Conservation (phyloP, 2,888 invertebrate genomes). For the Epistrophella euchroma region DNA sequence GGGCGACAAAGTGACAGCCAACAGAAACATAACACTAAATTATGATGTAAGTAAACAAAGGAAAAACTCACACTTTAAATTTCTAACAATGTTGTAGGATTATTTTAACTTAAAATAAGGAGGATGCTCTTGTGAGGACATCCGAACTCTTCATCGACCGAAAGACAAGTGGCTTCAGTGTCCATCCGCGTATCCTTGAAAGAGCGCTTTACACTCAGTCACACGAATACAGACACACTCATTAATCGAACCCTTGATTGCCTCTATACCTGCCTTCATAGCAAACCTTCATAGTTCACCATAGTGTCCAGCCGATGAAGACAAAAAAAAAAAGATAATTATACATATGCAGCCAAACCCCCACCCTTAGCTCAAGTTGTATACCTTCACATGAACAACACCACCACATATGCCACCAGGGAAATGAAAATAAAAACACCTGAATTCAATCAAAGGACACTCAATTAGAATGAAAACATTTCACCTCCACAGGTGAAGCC, state of each 20-base stretch:
- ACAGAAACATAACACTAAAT: conserved; percentile 27
- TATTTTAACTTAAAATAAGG: conserved; percentile 8
- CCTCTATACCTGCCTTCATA: conserved; percentile 42
- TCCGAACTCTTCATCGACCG: conserved; percentile 77
- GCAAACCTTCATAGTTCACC: conserved; percentile 60
- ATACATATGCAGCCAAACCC: conserved; percentile 56
- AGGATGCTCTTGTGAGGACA: conserved; percentile 70
- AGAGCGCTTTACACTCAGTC: conserved; percentile 49
- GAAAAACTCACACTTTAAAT: conserved; percentile 54
- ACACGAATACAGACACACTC: conserved; percentile 36
- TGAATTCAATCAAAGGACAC: conserved; percentile 78
- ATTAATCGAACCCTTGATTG: conserved; percentile 62
- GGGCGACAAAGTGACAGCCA: conserved; percentile 33
- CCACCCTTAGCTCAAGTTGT: conserved; percentile 50
- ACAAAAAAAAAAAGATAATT: conserved; percentile 62
- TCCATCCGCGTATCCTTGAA: conserved; percentile 66
- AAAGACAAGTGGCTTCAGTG: conserved; percentile 77
- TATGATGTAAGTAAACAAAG: neutral
- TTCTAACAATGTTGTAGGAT: neutral
- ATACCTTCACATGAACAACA: conserved; percentile 61
- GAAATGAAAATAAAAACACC: conserved; percentile 77
- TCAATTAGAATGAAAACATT: conserved; percentile 76
- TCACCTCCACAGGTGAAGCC: conserved; percentile 76
- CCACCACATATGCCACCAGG: conserved; percentile 37
- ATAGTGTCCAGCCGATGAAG: conserved; percentile 36